These are phyloP conservation scores for Odontothrips loti DNA, from an alignment of 2,888 invertebrate species.

Conservation along the genomic window DNA sequence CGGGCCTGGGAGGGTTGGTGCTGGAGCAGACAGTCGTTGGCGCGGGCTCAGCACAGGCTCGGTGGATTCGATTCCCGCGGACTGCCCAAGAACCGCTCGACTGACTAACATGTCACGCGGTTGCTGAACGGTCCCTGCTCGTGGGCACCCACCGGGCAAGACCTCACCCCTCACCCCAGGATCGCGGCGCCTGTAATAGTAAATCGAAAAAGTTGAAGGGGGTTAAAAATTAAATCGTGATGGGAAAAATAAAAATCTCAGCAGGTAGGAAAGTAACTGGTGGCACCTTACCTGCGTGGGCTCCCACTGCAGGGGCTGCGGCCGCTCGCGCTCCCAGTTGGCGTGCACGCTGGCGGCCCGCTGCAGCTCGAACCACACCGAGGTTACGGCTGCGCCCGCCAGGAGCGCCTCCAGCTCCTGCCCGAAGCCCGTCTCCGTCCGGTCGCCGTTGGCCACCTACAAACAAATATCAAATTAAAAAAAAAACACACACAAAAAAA, in stretches of 20 bases:
- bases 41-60: too few species aligned
- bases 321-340: not conserved
- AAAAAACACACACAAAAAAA: not conserved
- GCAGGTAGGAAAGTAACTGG: too few species aligned
- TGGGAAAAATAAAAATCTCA: too few species aligned
- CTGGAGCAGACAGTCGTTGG: too few species aligned
- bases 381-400: not conserved
- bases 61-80: too few species aligned
- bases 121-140: too few species aligned
- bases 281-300: not conserved
- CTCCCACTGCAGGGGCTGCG: constrained; percentile 5
- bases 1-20: too few species aligned
- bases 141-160: too few species aligned
- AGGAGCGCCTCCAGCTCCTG: constrained; percentile 16
- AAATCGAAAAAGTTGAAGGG: too few species aligned
- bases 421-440: not conserved
- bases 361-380: constrained; percentile 3
- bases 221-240: too few species aligned
- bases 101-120: too few species aligned
- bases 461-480: not conserved
- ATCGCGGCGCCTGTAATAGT: not conserved
- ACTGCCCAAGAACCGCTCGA: too few species aligned
- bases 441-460: not conserved
- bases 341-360: constrained; percentile 9
- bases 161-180: not conserved